Base-by-base conservation (phyloP, 1,140 invertebrate species). In the Cotesia typhae region DNA sequence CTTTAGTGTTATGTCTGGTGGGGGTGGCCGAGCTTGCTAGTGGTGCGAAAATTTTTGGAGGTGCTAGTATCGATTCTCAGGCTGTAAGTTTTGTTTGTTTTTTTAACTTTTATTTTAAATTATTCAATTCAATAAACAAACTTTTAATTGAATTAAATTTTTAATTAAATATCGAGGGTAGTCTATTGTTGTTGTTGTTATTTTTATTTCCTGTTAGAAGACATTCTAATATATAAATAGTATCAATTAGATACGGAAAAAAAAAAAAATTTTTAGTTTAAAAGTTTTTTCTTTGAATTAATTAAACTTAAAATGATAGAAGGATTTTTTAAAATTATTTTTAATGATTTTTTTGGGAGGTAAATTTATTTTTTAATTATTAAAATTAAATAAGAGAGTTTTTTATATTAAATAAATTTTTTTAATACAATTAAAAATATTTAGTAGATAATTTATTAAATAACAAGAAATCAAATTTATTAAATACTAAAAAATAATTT, bases 21-120 rank as follows among this genome's bases (percentile, higher is more conserved):
- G 17, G 37, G 10, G 47, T 60, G 1, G 68, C 2, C 10, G 10
- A 47, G 6, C 41, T 51, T 5, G 60, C 47, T 5, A 37, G 59
- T 28, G 68, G 38, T 52, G 68, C 68, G 4, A 17, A n/a, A 35
- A 7, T 70, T 36, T 70, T 51, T 5, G 68, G 68, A 4, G 59
- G 41, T 14, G 59, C 51, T 6, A 47, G 52, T 70, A 17, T 70
- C 36, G 59, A 63, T 36, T 6, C 14, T 4, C 51, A 70, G 35
- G 61, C 68, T 10, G 68, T 70, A 37, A 70, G 68, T 70, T 20
- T 28, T 28, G 6, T 61, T 7, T 28, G 14, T 14, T 14, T 55
- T 12, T 12, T 12, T 17, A 57, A 57, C n/a, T 17, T 17, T 57
- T 14, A 17, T 28, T 28, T 28, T 28, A 28, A 28, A 28, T 28